Base-by-base conservation (phyloP, 2,797 vertebrate genomes). In the Delichon dasypus region DNA sequence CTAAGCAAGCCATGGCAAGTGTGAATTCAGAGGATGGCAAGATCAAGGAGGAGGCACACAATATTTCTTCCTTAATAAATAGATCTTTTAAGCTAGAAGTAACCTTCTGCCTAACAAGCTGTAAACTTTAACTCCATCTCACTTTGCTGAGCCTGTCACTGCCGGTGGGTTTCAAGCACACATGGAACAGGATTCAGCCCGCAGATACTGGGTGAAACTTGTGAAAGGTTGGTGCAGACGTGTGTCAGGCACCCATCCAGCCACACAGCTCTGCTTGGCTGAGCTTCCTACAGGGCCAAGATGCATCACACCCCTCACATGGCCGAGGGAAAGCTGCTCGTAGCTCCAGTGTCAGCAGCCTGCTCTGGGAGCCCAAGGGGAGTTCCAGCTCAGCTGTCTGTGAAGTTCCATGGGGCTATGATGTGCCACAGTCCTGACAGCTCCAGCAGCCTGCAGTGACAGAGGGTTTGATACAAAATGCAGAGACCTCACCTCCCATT, bases 401-500 rank as follows among this genome's bases (percentile, higher is more conserved):
- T 88, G 95, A 85, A 88, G 83, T 96, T 96, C 3, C 3, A 1
- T 58, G 61, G 89, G 83, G 72, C 88, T 93, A 9, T 94, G 94
- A 96, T 92, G 54, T 26, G 67, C 80, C 40, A 18, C 4, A 3
- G 53, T 95, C 34, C 85, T 96, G 96, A 97, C 94, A 96, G 91
- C 88, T 91, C 70, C 53, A 86, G 89, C 94, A 96, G 95, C 91
- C 95, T 2, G 27, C 13, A 8, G 95, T 90, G 95, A 96, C 91
- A 97, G 77, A 85, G 85, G 71, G 67, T 91, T 94, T 96, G 94
- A 96, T 95, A 76, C 60, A 90, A 90, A 88, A 89, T 84, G 93
- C 94, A 92, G 91, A 94, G 67, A 91, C 91, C 94, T 97, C 95
- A 79, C 80, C 88, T 97, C 89, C 71, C 80, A 82, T 96, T 96